These are phyloP conservation scores for Etia nguti DNA, from an alignment of 2,113 vertebrate genomes.

Conservation along the genomic window DNA sequence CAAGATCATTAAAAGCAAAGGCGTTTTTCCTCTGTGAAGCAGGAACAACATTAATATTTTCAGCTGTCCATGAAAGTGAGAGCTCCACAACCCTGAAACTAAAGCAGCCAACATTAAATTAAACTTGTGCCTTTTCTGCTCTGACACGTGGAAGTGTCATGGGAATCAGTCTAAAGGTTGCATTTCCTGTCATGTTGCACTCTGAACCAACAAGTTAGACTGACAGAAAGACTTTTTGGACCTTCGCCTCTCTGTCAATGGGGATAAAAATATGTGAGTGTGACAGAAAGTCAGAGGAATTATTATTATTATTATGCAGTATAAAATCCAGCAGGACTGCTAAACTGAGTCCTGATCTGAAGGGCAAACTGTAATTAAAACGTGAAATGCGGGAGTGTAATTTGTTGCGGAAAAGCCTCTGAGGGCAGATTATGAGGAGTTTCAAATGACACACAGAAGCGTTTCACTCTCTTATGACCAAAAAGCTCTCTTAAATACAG, in stretches of 20 bases:
- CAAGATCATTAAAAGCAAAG: neutral
- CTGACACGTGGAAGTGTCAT: neutral
- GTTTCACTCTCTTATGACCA: neutral
- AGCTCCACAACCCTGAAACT: neutral
- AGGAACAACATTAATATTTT: neutral
- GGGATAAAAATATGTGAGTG: neutral
- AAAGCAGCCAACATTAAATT: neutral
- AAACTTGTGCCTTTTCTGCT: neutral
- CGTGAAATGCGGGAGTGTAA: conserved; percentile 1
- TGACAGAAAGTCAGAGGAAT: neutral
- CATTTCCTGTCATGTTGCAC: neutral
- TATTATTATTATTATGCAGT: neutral
- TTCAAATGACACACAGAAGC: neutral
- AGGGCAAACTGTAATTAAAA: conserved; percentile 49
- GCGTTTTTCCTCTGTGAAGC: neutral
- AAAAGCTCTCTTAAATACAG: neutral
- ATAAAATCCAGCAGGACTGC: conserved; percentile 28
- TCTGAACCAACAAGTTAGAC: neutral
- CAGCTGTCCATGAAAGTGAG: neutral
- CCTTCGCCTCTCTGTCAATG: neutral
- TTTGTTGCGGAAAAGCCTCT: conserved; percentile 27
- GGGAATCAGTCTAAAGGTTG: neutral
- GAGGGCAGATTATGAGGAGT: conserved; percentile 25
- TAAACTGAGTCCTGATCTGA: conserved; percentile 36
- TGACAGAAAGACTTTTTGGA: neutral